Base-by-base conservation (phyloP, 2,797 vertebrate species). In the Lithobates sylvaticus region DNA sequence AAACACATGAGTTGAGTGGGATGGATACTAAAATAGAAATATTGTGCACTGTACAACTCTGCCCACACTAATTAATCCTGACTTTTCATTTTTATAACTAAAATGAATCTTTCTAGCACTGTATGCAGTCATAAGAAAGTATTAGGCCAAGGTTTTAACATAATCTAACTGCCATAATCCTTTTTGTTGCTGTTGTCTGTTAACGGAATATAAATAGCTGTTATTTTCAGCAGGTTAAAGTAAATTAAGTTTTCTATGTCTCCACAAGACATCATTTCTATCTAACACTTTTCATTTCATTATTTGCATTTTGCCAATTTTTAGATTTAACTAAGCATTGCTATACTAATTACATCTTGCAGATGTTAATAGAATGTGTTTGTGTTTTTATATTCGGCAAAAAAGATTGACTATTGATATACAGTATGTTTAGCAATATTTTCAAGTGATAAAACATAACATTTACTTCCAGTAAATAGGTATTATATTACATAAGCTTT, bases 121-220 rank as follows among this genome's bases (percentile, higher is more conserved):
- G 58, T 78, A 71, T 29, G 5, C 27, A 61, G 16, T 68, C 81
- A 61, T 69, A 74, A 61, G 10, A 69, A 76, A 76, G 68, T 58
- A 70, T 84, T 61, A n/a, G 42, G 29, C 32, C n/a, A n/a, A 65
- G 71, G 65, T 32, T 64, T 80, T 80, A 54, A 80, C 67, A 70
- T 80, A 80, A 85, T 85, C 77, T 68, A 68, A 72, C 61, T 80
- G 42, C 50, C n/a, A 75, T 85, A 80, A 75, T 85, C 32, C 69
- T 85, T 75, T 85, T n/a, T 47, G 29, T 47, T 47, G 54, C 72
- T 36, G 32, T 42, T 84, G 77, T 70, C 39, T 44, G 58, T 68
- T 74, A 79, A 65, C 67, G 81, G 72, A 67, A 73, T 73, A 78
- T 44, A 70, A 70, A 42, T 47, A 29, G 72, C 29, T 54, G 69